Conservation (phyloP, 92 coral and sea anemone genomes). For the Isaurus tuberculatus region DNA sequence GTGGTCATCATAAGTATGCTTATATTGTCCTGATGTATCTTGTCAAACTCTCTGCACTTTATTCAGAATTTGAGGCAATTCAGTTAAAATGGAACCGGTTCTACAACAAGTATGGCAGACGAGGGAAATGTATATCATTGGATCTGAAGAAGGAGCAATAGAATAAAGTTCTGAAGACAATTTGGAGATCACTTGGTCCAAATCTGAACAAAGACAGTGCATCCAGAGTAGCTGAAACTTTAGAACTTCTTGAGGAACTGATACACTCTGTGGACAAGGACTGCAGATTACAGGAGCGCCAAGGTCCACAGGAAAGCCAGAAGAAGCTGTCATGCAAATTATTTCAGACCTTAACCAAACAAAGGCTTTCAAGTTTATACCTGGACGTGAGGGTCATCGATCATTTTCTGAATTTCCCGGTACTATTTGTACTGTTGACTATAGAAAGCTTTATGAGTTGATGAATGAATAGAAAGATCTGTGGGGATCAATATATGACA, state of each 20-base stretch:
- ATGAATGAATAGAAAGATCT: constrained; percentile 59
- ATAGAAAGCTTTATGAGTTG: constrained; percentile 71
- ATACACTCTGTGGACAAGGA: constrained; percentile 61
- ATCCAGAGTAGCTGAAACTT: constrained; percentile 54
- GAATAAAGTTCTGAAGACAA: constrained; percentile 62
- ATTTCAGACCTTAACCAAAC: constrained; percentile 43
- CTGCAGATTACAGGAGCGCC: constrained; percentile 41
- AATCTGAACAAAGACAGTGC: constrained; percentile 47
- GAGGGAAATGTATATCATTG: constrained; percentile 56
- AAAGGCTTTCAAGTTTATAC: constrained; percentile 55
- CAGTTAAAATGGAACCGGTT: constrained; percentile 69
- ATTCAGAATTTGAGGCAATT: constrained; percentile 51
- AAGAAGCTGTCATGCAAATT: constrained; percentile 64
- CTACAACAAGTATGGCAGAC: constrained; percentile 73
- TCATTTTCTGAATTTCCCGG: constrained; percentile 60
- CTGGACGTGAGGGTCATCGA: constrained; percentile 58
- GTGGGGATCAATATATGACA: constrained; percentile 64
- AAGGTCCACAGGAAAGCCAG: constrained; percentile 54
- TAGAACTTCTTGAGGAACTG: constrained; percentile 51
- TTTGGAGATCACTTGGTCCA: constrained; percentile 69
- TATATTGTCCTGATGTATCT: constrained; percentile 74
- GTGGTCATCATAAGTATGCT: constrained; percentile 69
- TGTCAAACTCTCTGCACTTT: constrained; percentile 50
- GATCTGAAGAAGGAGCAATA: too few relatives aligned
- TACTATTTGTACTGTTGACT: constrained; percentile 54